These are phyloP conservation scores for Dendrocincla fuliginosa DNA, from an alignment of 2,797 vertebrate species.

Conservation along the genomic window DNA sequence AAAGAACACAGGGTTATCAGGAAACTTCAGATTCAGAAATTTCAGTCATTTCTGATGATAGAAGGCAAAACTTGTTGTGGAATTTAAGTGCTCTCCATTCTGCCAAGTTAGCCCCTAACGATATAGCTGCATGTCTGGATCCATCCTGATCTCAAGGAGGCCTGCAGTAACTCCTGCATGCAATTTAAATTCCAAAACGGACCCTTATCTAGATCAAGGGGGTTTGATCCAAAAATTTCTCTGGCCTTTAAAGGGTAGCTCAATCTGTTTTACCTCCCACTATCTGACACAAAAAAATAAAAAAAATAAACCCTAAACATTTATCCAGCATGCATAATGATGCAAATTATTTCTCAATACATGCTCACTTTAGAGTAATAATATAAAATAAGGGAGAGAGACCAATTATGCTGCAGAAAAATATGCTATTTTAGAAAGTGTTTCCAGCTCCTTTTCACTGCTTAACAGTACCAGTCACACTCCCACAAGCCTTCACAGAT, in stretches of 20 bases:
- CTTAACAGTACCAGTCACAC: conserved; percentile 40
- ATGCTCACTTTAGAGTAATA: background rate
- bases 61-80: background rate
- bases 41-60: background rate
- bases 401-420: background rate
- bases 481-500: conserved; percentile 42
- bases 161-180: background rate
- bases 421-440: conserved; percentile 26
- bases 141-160: background rate
- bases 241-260: background rate
- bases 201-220: background rate
- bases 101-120: background rate
- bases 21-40: background rate
- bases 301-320: background rate
- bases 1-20: background rate
- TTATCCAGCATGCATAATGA: background rate
- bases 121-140: rapidly evolving
- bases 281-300: background rate
- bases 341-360: background rate
- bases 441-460: conserved; percentile 46
- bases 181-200: background rate
- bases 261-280: background rate
- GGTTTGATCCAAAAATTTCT: background rate
- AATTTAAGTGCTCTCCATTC: background rate
- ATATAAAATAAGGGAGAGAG: background rate